These are phyloP conservation scores for Cryptoblepharus egeriae DNA, from an alignment of 2,797 vertebrate species.

Conservation along the genomic window DNA sequence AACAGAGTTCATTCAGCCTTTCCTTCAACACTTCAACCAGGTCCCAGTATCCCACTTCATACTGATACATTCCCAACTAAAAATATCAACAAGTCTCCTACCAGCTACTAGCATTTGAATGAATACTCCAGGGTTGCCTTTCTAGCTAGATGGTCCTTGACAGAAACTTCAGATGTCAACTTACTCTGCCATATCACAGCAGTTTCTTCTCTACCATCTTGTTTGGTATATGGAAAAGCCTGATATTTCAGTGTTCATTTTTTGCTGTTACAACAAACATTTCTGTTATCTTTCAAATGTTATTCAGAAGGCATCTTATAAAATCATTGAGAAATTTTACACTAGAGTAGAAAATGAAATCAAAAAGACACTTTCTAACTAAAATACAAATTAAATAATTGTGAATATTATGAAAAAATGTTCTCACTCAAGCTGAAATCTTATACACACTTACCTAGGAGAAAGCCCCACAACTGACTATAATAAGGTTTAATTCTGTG, in stretches of 20 bases:
- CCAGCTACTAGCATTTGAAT: conserved; percentile 10
- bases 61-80: conserved; percentile 3
- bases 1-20: neutral
- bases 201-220: neutral
- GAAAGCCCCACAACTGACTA: no score
- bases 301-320: neutral
- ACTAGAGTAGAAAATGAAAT: no score
- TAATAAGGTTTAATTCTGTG: no score
- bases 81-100: neutral
- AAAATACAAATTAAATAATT: neutral
- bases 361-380: neutral
- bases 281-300: neutral
- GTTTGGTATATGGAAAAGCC: neutral
- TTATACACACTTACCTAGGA: no score
- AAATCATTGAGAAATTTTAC: neutral
- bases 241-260: no score
- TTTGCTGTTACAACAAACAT: neutral
- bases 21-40: neutral
- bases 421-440: no score
- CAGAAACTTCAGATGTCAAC: conserved; percentile 18
- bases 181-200: conserved; percentile 5
- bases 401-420: neutral
- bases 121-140: conserved; percentile 14
- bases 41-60: conserved; percentile 8
- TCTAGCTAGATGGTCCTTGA: conserved; percentile 28